These are phyloP conservation scores for Thaleichthys pacificus DNA, from an alignment of 2,797 vertebrate genomes.

Conservation along the genomic window DNA sequence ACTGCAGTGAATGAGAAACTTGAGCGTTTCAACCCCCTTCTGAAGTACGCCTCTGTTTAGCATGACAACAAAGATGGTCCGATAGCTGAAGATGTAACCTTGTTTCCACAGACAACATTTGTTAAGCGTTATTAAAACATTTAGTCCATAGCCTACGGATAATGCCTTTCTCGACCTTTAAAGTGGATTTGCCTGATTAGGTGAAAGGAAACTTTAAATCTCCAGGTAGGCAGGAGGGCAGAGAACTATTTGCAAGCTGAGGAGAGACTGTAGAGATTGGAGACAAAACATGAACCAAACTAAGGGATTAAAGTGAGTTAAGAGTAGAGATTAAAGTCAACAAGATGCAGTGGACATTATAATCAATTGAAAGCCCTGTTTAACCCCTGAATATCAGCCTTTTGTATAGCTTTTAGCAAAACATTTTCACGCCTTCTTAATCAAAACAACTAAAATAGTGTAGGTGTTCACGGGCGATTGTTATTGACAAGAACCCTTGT, in stretches of 20 bases:
- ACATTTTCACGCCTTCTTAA: neutral
- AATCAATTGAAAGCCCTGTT: too few species aligned
- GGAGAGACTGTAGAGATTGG: slow-evolving; percentile 33
- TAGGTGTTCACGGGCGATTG: neutral
- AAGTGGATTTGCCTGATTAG: neutral
- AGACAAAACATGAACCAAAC: slow-evolving; percentile 37
- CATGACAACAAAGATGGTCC: neutral
- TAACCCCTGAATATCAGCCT: too few species aligned
- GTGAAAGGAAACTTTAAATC: neutral
- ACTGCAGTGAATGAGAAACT: too few species aligned
- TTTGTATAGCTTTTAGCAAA: too few species aligned
- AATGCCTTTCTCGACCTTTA: neutral
- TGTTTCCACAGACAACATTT: neutral
- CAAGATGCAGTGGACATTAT: neutral
- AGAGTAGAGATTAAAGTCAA: slow-evolving; percentile 1
- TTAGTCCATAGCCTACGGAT: neutral
- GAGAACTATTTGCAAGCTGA: neutral
- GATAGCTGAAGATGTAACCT: neutral
- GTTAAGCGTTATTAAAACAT: neutral
- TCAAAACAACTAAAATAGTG: neutral
- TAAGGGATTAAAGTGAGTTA: slow-evolving; percentile 37
- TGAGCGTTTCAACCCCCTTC: too few species aligned
- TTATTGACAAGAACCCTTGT: neutral
- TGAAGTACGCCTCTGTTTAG: neutral
- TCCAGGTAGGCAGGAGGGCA: neutral